Base-by-base conservation (phyloP, 2,113 vertebrate species). In the Pithys albifrons region DNA sequence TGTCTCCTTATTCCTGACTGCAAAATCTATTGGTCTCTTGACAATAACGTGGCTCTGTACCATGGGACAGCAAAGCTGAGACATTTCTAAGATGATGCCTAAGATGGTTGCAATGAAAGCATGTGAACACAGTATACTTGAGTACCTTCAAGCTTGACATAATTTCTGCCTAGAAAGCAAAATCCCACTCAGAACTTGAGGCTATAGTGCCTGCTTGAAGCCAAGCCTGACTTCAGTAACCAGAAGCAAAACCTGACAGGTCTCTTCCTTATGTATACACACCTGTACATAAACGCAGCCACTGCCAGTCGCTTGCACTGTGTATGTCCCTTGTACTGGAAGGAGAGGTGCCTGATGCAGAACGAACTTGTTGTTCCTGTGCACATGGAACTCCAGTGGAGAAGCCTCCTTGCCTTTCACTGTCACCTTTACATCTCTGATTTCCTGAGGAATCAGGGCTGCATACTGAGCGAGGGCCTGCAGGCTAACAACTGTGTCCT, bases 401-500 rank as follows among this genome's bases (percentile, higher is more conserved):
- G 96, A 93, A 22, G 74, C 61, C 12, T 80, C 94, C 45, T 93
- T 91, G 87, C 95, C 88, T 83, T 80, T 94, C 51, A 98, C 93
- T 20, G 89, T 94, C 69, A 98, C 97, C 59, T 95, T 97, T 49
- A 97, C 89, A 64, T 96, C 89, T 37, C 94, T 96, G 5, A 91
- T 96, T 41, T 93, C 84, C 61, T 80, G 96, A 71, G 95, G 98
- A 58, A 97, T 96, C 77, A 97, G 73, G 57, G 96, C 96, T 83
- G 97, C 97, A n/a, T 98, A 98, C 43, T 92, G 89, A 82, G 98
- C 75, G 0, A 98, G 94, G 64, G 97, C 98, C 76, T 98, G 98
- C 18, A 98, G 97, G 64, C 96, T 97, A 61, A 98, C 97, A 61
- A 98, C 97, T 2, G 98, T 98, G 88, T 98, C 97, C 98, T 98